Evolutionary conservation across 2,888 invertebrate genomes (phyloP).

Genomic region (Drosophila austrosaltans): DNA sequence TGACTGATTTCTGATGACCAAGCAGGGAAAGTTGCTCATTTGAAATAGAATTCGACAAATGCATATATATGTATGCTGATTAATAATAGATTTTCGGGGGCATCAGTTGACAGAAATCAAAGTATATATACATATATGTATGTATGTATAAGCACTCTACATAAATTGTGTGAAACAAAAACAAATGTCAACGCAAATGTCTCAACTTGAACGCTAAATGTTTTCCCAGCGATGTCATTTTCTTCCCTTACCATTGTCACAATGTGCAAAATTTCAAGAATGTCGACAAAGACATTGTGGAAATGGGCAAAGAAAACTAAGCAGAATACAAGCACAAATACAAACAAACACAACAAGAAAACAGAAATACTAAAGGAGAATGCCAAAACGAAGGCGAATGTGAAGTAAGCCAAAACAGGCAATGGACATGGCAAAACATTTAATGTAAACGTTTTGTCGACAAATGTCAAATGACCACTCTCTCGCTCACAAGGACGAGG

Average conservation of each 20-base stretch:
- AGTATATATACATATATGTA: conserved; percentile 28
- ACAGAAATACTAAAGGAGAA: conserved; percentile 25
- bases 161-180: conserved; percentile 24
- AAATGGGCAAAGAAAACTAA: conserved; percentile 30
- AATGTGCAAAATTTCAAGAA: conserved; percentile 71
- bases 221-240: conserved; percentile 44
- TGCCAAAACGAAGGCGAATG: conserved; percentile 8
- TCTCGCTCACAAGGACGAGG: conserved; percentile 16
- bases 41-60: neutral
- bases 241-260: conserved; percentile 44
- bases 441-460: conserved; percentile 79
- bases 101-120: conserved; percentile 32
- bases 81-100: neutral
- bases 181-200: conserved; percentile 76
- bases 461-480: conserved; percentile 78
- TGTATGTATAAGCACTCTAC: conserved; percentile 4
- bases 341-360: conserved; percentile 21
- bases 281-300: conserved; percentile 55
- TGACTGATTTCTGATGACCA: conserved; percentile 69
- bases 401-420: conserved; percentile 39
- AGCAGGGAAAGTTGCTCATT: conserved; percentile 5
- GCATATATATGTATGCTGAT: neutral
- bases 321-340: conserved; percentile 17
- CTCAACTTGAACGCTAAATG: conserved; percentile 60
- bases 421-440: conserved; percentile 70